A percentile compares a stretch with the other conserved stretches of the same genome.
Evolutionary conservation across 2,113 vertebrate genomes (phyloP).

Genomic region (Hylia prasina): DNA sequence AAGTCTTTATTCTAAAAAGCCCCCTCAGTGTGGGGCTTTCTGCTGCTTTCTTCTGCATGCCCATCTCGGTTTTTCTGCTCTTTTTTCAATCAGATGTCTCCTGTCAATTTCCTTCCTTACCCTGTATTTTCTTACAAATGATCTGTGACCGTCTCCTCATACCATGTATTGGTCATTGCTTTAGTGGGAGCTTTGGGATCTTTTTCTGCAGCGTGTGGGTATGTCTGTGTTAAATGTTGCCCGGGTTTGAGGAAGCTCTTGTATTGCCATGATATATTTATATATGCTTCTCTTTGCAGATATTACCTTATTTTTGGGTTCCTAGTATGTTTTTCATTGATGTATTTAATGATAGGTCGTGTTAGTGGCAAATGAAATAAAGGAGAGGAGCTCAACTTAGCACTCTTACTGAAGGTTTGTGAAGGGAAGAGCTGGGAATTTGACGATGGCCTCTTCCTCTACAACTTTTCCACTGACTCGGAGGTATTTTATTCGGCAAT

Average conservation of each 20-base stretch:
- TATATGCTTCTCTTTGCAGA: not conserved
- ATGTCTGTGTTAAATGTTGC: not conserved
- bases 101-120: not conserved
- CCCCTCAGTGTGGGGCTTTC: not conserved
- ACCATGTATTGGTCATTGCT: not conserved
- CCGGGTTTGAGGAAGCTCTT: not conserved
- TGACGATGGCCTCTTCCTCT: slow-evolving; percentile 60
- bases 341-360: slow-evolving; percentile 24
- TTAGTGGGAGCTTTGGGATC: not conserved
- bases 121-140: accelerated
- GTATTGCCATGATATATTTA: not conserved
- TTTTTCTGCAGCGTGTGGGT: accelerated
- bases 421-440: slow-evolving; percentile 69
- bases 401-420: slow-evolving; percentile 39
- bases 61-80: not conserved
- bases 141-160: not conserved
- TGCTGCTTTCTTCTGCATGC: not conserved
- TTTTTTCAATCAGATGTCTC: not conserved
- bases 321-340: not conserved
- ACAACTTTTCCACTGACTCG: slow-evolving; percentile 64
- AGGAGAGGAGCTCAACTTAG: slow-evolving; percentile 62
- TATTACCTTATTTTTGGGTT: not conserved
- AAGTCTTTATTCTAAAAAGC: not conserved
- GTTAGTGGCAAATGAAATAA: slow-evolving; percentile 62
- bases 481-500: slow-evolving; percentile 10